phyloP scores from a whole-genome alignment of 1,140 invertebrate genomes.

The Hydropsyche tenuis region DNA sequence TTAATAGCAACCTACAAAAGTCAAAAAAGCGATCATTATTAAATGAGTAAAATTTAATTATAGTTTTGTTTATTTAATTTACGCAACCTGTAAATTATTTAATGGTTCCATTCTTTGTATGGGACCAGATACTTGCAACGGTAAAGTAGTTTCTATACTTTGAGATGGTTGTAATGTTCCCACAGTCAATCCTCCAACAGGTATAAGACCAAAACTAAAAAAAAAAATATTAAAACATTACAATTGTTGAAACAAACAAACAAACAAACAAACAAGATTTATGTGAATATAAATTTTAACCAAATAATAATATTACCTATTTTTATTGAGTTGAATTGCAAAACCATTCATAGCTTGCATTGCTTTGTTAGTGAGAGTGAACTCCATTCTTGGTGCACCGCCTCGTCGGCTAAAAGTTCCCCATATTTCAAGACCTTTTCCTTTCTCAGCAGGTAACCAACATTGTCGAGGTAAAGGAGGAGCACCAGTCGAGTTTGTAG shows the following conservation, averaged over 20 bases:
- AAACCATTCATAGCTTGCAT: slow-evolving; percentile 97
- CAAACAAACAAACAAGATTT: too few species aligned
- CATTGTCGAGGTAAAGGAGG: slow-evolving; percentile 82
- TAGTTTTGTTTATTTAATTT: background rate
- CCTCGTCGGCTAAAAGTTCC: slow-evolving; percentile 92
- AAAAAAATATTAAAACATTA: too few species aligned
- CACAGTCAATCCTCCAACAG: slow-evolving; percentile 81
- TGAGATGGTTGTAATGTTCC: slow-evolving; percentile 86
- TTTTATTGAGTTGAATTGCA: slow-evolving; percentile 99
- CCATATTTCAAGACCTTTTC: slow-evolving; percentile 95
- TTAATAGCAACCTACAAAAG: slow-evolving; percentile 89
- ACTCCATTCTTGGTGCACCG: slow-evolving; percentile 92
- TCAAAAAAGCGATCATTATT: too few species aligned
- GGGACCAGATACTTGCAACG: slow-evolving; percentile 84
- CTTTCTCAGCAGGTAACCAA: slow-evolving; percentile 94
- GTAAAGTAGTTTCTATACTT: slow-evolving; percentile 77
- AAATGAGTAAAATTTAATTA: too few species aligned
- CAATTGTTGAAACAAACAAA: too few species aligned
- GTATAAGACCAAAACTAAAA: slow-evolving; percentile 91
- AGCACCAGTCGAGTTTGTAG: slow-evolving; percentile 72
- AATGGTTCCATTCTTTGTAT: slow-evolving; percentile 97
- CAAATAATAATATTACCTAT: slow-evolving; percentile 61
- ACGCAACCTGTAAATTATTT: slow-evolving; percentile 91
- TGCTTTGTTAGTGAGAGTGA: slow-evolving; percentile 96
- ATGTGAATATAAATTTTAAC: too few species aligned